phyloP scores from a whole-genome alignment of 2,888 invertebrate genomes.

The Sylvicola fuscatus region DNA sequence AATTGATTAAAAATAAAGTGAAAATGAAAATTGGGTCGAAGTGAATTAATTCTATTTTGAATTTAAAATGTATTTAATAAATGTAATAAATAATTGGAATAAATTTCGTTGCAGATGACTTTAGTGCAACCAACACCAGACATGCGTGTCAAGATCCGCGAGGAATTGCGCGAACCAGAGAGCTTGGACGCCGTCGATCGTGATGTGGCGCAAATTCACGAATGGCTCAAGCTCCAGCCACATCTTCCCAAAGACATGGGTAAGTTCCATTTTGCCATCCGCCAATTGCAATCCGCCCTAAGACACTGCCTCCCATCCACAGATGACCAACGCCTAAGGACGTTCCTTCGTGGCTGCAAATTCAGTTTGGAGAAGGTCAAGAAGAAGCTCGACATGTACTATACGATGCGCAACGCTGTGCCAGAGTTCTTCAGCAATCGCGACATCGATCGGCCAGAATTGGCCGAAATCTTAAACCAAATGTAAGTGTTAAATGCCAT shows the following conservation, averaged over 20 bases:
- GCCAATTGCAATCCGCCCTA: not conserved
- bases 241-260: conserved; percentile 45
- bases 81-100: not conserved
- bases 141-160: conserved; percentile 41
- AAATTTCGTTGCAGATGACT: conserved; percentile 25
- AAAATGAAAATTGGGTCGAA: too few relatives aligned
- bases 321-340: conserved; percentile 62
- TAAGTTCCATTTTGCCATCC: conserved; percentile 15
- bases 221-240: conserved; percentile 46
- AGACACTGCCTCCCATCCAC: not conserved
- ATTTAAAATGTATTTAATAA: not conserved
- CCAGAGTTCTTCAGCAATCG: conserved; percentile 66
- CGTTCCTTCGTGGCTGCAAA: conserved; percentile 68
- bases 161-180: conserved; percentile 43
- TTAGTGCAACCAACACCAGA: conserved; percentile 45
- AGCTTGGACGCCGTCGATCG: conserved; percentile 32
- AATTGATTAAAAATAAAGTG: too few relatives aligned
- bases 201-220: conserved; percentile 39
- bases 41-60: too few relatives aligned
- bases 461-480: conserved; percentile 43
- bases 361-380: conserved; percentile 73
- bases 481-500: conserved; percentile 35
- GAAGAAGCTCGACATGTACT: conserved; percentile 71
- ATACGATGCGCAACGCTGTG: conserved; percentile 62
- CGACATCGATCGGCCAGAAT: conserved; percentile 48